Evolutionary conservation across 2,888 invertebrate genomes (phyloP).

Genomic region (Protodeltote pygarga): DNA sequence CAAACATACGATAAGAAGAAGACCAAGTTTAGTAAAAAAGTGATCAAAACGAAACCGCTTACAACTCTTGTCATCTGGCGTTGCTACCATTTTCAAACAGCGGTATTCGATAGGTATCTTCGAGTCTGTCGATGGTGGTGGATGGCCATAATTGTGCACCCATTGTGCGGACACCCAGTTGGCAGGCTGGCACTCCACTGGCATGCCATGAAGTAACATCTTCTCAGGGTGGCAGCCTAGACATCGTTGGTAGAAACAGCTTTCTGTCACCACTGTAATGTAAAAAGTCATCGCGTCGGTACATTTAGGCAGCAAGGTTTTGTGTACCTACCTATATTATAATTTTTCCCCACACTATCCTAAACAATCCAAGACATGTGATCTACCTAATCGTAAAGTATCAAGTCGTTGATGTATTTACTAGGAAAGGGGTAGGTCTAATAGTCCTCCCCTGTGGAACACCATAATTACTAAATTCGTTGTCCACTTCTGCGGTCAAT

Average conservation of each 20-base stretch:
- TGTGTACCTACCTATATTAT: neutral
- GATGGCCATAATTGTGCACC: slow-evolving; percentile 78
- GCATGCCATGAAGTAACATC: slow-evolving; percentile 56
- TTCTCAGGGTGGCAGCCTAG: slow-evolving; percentile 74
- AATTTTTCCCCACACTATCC: too few species aligned
- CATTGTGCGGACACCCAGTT: slow-evolving; percentile 80
- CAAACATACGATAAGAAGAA: too few species aligned
- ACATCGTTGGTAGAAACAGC: slow-evolving; percentile 76
- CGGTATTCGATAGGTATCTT: slow-evolving; percentile 75
- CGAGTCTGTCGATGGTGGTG: slow-evolving; percentile 76
- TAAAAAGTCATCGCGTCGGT: neutral
- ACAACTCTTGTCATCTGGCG: slow-evolving; percentile 81
- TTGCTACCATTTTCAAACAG: slow-evolving; percentile 80
- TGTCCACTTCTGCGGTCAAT: too few species aligned
- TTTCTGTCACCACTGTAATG: slow-evolving; percentile 69
- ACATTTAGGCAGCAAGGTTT: neutral
- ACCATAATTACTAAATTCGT: too few species aligned
- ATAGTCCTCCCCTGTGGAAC: too few species aligned
- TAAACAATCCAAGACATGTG: too few species aligned
- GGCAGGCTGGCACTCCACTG: slow-evolving; percentile 69
- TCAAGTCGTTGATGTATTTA: too few species aligned
- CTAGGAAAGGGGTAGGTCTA: too few species aligned
- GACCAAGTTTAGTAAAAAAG: too few species aligned
- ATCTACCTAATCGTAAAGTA: too few species aligned
- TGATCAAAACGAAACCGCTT: too few species aligned